These are phyloP conservation scores for Epinephelus coioides DNA, from an alignment of 2,797 vertebrate species.

Conservation along the genomic window DNA sequence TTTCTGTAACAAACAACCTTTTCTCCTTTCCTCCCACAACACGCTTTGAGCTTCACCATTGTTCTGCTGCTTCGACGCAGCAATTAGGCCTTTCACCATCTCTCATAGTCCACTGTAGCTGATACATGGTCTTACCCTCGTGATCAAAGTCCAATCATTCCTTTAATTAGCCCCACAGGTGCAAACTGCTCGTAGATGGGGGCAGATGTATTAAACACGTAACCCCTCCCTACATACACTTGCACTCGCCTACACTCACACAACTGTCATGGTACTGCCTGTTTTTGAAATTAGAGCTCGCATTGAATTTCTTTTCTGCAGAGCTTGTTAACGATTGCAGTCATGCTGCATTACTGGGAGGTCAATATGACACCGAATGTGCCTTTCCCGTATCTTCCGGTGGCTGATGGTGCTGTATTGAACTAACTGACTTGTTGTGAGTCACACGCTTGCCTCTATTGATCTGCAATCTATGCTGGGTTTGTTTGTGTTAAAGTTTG, in stretches of 20 bases:
- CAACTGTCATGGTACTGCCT: conserved; percentile 18
- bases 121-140: conserved; percentile 43
- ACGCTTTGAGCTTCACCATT: conserved; percentile 15
- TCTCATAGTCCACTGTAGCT: conserved; percentile 44
- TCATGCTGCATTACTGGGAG: conserved; percentile 52
- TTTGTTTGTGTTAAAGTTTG: conserved; percentile 6
- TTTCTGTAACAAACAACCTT: conserved; percentile 23
- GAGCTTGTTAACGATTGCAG: conserved; percentile 45
- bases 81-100: conserved; percentile 43
- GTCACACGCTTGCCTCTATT: conserved; percentile 24
- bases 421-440: conserved; percentile 21
- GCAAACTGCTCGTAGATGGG: conserved; percentile 51
- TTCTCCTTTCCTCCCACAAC: conserved; percentile 36
- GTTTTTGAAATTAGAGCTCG: conserved; percentile 33
- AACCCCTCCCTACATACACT: not conserved
- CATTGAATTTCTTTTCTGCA: conserved; percentile 20
- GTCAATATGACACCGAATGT: conserved; percentile 52
- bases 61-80: conserved; percentile 6
- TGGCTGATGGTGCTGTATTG: conserved; percentile 22
- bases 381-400: conserved; percentile 16
- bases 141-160: conserved; percentile 72
- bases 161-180: conserved; percentile 76
- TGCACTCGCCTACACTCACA: conserved; percentile 23
- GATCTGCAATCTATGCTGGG: conserved; percentile 21
- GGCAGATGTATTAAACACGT: conserved; percentile 39